Percentiles rank a stretch among this genome's conserved stretches.
These are phyloP conservation scores for Pedicia rivosa DNA, from an alignment of 2,888 invertebrate species.

Conservation along the genomic window DNA sequence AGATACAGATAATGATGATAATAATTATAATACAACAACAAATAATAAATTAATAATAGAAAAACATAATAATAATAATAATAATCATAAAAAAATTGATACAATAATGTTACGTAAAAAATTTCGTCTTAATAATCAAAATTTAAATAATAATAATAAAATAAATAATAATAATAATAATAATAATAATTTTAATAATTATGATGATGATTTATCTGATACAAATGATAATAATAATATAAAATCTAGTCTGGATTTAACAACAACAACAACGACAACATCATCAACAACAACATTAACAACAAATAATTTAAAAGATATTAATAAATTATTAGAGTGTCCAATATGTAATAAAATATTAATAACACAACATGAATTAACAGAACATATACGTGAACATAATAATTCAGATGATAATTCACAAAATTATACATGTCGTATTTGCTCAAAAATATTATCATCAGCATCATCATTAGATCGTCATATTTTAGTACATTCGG, in stretches of 20 bases:
- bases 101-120: constrained; percentile 25
- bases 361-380: constrained; percentile 47
- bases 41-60: constrained; percentile 10
- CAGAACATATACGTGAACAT: constrained; percentile 49
- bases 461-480: constrained; percentile 65
- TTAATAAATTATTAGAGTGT: constrained; percentile 35
- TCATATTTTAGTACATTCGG: constrained; percentile 66
- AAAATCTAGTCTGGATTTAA: background rate
- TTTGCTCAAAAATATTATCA: constrained; percentile 41
- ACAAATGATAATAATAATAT: constrained; percentile 9
- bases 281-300: constrained; percentile 10
- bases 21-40: constrained; percentile 6
- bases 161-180: background rate
- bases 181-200: constrained; percentile 6
- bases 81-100: background rate
- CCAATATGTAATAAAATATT: constrained; percentile 47
- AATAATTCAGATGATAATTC: constrained; percentile 37
- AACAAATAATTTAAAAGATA: constrained; percentile 13
- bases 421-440: constrained; percentile 31
- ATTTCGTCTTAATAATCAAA: constrained; percentile 19
- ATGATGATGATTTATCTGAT: constrained; percentile 2
- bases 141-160: background rate
- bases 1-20: constrained; percentile 13
- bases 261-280: constrained; percentile 6
- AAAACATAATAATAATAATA: constrained; percentile 1